phyloP scores from a whole-genome alignment of 2,888 invertebrate genomes.

The Hydriomena furcata region DNA sequence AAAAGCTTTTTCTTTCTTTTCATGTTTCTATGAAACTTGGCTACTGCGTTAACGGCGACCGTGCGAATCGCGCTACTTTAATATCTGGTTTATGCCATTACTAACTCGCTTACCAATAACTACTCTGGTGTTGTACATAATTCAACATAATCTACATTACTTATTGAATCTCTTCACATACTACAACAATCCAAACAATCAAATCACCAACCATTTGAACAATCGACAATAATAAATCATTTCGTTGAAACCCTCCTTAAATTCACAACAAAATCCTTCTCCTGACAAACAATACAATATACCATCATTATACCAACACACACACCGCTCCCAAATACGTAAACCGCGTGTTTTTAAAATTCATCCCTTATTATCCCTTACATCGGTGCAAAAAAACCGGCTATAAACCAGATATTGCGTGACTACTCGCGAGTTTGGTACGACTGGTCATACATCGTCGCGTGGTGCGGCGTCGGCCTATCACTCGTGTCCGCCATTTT shows the following conservation, averaged over 20 bases:
- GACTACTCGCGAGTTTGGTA: conserved; percentile 93
- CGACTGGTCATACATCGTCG: conserved; percentile 98
- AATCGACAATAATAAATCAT: too few species aligned
- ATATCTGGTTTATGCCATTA: conserved; percentile 82
- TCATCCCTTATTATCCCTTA: too few species aligned
- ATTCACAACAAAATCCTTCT: too few species aligned
- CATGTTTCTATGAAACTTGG: conserved; percentile 83
- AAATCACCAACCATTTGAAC: too few species aligned
- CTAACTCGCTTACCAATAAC: conserved; percentile 76
- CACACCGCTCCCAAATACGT: too few species aligned
- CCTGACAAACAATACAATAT: too few species aligned
- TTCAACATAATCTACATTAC: conserved; percentile 30
- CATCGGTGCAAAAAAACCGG: conserved; percentile 36
- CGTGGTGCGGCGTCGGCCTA: conserved; percentile 98
- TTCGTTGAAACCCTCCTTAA: too few species aligned
- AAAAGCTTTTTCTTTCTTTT: conserved; percentile 82
- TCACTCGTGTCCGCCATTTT: conserved; percentile 95
- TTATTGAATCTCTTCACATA: not conserved
- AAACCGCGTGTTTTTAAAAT: too few species aligned
- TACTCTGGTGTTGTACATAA: conserved; percentile 56
- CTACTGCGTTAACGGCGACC: conserved; percentile 72
- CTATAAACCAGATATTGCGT: conserved; percentile 90
- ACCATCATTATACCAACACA: too few species aligned
- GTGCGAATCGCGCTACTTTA: conserved; percentile 68
- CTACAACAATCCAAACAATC: too few species aligned